Base-by-base conservation (phyloP, 2,888 invertebrate species). In the Drosophila imparisetae region DNA sequence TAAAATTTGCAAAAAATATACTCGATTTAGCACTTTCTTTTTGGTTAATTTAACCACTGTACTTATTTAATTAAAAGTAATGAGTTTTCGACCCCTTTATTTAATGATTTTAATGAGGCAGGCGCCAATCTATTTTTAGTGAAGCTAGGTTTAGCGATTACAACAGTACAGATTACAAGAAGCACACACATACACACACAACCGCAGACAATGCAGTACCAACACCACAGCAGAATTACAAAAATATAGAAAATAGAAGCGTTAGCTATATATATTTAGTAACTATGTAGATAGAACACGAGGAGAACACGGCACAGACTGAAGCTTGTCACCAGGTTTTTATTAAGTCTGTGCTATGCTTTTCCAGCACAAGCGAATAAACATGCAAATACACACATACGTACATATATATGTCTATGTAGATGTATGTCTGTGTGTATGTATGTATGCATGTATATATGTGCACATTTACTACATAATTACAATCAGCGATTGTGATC, bases 251-350 rank as follows among this genome's bases (percentile, higher is more conserved):
- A 45, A 21, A 45, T 45, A 45, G 21, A 45, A 45, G 45, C 45
- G 21, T 7, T 45, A 13, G 42, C 21, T 45, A 13, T 15, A 45
- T 45, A 45, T 7, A 21, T 45, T 52, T 45, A 80, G 64, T 72
- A 57, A 61, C 54, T 75, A 24, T 30, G 15, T 42, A 59, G 59
- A 57, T 42, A 63, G 61, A 69, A 76, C 70, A 75, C 89, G 78
- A 70, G 83, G 69, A 86, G 86, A 73, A 85, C 78, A 82, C 74
- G 76, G 88, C 80, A 66, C 83, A 73, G 75, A 85, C 90, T 85
- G 64, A 68, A 66, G 60, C 73, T 72, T 69, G 66, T 66, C 10
- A 32, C 49, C 50, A 48, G 60, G 38, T 67, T 70, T 63, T 62
- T 62, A 67, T 70, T 61, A 49, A 81, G 80, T 79, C 71, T 63